Percentiles rank a stretch among this genome's conserved stretches.
These are phyloP conservation scores for Eutrigla gurnardus DNA, from an alignment of 2,797 vertebrate species.

Conservation along the genomic window DNA sequence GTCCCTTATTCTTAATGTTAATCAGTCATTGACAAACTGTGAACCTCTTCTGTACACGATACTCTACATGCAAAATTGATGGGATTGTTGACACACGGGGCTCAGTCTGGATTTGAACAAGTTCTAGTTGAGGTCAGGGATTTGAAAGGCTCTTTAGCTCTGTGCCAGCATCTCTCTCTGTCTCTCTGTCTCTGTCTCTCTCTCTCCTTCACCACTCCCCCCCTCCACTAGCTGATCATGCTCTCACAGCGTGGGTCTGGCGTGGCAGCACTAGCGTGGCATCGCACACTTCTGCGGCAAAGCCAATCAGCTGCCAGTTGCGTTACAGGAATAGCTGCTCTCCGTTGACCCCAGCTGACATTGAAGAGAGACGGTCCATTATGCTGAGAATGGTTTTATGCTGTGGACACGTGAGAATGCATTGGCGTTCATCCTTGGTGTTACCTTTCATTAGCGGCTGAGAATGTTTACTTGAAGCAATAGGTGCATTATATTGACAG, in stretches of 20 bases:
- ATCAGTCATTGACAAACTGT: neutral
- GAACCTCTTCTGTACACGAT: neutral
- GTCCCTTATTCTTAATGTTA: neutral
- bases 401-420: neutral
- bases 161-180: neutral
- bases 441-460: neutral
- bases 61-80: neutral
- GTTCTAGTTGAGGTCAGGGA: constrained; percentile 40
- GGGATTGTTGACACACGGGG: constrained; percentile 7
- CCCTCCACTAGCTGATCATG: constrained; percentile 27
- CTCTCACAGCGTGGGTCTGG: constrained; percentile 5
- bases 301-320: neutral
- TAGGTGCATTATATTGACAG: neutral
- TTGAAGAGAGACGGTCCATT: neutral
- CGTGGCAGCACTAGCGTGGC: neutral
- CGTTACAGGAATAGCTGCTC: constrained; percentile 30
- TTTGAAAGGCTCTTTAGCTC: constrained; percentile 37
- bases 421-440: neutral
- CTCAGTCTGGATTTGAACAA: constrained; percentile 19
- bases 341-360: neutral
- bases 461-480: neutral
- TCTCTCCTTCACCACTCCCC: neutral
- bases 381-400: no score
- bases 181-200: neutral
- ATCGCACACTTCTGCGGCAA: constrained; percentile 18